Conservation (phyloP, 1,140 invertebrate genomes). For the Diabrotica undecimpunctata region DNA sequence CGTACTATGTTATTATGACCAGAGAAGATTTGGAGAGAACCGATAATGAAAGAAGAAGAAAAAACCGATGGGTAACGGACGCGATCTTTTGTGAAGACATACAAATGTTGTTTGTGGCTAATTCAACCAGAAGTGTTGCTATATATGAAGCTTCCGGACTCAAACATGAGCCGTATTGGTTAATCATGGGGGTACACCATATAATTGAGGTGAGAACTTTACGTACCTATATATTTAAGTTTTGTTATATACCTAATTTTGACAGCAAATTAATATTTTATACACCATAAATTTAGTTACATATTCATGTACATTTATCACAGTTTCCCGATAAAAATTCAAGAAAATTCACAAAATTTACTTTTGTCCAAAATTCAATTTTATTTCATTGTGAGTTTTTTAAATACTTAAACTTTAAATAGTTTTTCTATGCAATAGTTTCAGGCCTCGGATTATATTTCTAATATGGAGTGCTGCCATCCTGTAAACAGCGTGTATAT, state of each 20-base stretch:
- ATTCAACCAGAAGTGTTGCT: slow-evolving; percentile 53
- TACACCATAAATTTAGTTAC: not conserved
- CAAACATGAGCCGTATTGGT: slow-evolving; percentile 51
- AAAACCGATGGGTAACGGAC: slow-evolving; percentile 57
- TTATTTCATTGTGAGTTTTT: too few species aligned
- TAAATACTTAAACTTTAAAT: too few species aligned
- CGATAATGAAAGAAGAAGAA: slow-evolving; percentile 42
- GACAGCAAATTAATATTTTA: too few species aligned
- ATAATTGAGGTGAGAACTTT: slow-evolving; percentile 45
- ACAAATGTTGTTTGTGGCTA: slow-evolving; percentile 48
- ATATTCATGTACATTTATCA: not conserved
- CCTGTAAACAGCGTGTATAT: too few species aligned
- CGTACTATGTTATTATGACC: slow-evolving; percentile 50
- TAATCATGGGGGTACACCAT: slow-evolving; percentile 51
- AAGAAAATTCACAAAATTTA: too few species aligned
- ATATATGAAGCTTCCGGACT: slow-evolving; percentile 53
- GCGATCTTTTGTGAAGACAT: slow-evolving; percentile 53
- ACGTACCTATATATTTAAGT: slow-evolving; percentile 30
- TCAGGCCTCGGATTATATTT: too few species aligned
- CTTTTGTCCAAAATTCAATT: too few species aligned
- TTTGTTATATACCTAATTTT: slow-evolving; percentile 4
- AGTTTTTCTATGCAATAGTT: too few species aligned
- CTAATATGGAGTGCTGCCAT: too few species aligned
- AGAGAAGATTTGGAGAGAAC: slow-evolving; percentile 41
- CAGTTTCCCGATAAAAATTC: not conserved